Base-by-base conservation (phyloP, 2,888 invertebrate species). In the Drosophila sordidapex region DNA sequence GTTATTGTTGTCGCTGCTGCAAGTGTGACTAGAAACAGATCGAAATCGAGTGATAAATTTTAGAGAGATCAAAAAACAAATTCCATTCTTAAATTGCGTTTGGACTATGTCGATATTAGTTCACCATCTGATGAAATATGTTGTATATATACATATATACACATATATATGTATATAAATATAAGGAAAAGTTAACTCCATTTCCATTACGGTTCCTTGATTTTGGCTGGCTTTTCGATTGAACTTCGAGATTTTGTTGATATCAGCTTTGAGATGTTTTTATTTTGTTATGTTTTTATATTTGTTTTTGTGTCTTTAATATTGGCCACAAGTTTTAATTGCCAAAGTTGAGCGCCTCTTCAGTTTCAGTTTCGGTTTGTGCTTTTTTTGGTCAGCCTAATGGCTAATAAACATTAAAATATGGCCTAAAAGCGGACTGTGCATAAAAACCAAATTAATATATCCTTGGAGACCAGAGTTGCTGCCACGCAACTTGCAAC, bases 391-490 rank as follows among this genome's bases (percentile, higher is more conserved):
- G 88, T 70, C 83, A 74, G 71, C 58, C 73, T 89, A 89, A 89
- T 89, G 82, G 87, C 82, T 76, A 85, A 89, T 89, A 89, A 85
- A 82, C 82, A 89, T 81, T 75, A 79, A 76, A 79, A 74, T 64
- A 79, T 69, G 65, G 68, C 67, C 76, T 76, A 82, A 85, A 79
- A 89, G 80, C 76, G 70, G 40, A 51, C 74, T 64, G 43, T 36
- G 67, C 89, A 87, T 84, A 81, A 86, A 86, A 86, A 72, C 85
- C 82, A 80, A 87, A 86, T 89, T 86, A 89, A 89, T 86, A 87
- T 89, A 87, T 86, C 85, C 85, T 87, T 86, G 88, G 85, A 86
- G 85, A 86, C 85, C 71, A 53, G 53, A 25, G 33, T 57, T 15
- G 57, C 57, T 57, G 40, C 62, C 43, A 63, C 62, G 40, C 51